Evolutionary conservation across 1,140 invertebrate species (phyloP), one percentile per base, ranked within the genome.

Genomic region (Drosophila obscura): DNA sequence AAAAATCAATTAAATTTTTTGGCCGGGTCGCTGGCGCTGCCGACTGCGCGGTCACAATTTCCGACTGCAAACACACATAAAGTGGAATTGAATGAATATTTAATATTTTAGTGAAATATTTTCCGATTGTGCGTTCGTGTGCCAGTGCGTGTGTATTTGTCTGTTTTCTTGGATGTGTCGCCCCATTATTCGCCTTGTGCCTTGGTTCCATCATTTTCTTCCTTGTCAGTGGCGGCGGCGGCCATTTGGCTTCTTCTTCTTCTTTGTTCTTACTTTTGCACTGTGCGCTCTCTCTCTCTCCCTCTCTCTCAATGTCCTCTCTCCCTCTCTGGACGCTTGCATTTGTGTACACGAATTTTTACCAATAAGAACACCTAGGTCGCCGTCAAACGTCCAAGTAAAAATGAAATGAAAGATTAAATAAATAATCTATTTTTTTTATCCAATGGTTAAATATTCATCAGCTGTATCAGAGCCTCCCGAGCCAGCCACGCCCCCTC

Each of bases 291-390:
- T 55, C 57, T 55, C 57, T 60, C 61, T 49, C 46, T 49, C 22
- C 43, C 26, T 9, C 63, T 48, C 60, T 74, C 57, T 60, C 43
- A 11, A 11, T 53, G 15, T 53, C 41, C 28, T 55, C 46, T 66
- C 41, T 57, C 19, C n/a, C 60, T 75, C 60, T 75, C 61, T 48
- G 62, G 59, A 69, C 74, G 63, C 61, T 63, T 77, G 63, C 67
- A 85, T 87, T 85, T 87, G 77, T 85, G 87, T 68, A 74, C 77
- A 85, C 73, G 65, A 81, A 81, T 77, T 85, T 87, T 77, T 69
- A 51, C 81, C 74, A 85, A 85, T 82, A 85, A 87, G 81, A 85
- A 73, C 53, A 48, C 71, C 51, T 39, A 22, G 13, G 13, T 59
- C 50, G 52, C 46, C 35, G 11, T 39, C 11, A 58, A 68, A 81